These are phyloP conservation scores for Baryphthengus martii DNA, from an alignment of 2,113 vertebrate genomes.

Conservation along the genomic window DNA sequence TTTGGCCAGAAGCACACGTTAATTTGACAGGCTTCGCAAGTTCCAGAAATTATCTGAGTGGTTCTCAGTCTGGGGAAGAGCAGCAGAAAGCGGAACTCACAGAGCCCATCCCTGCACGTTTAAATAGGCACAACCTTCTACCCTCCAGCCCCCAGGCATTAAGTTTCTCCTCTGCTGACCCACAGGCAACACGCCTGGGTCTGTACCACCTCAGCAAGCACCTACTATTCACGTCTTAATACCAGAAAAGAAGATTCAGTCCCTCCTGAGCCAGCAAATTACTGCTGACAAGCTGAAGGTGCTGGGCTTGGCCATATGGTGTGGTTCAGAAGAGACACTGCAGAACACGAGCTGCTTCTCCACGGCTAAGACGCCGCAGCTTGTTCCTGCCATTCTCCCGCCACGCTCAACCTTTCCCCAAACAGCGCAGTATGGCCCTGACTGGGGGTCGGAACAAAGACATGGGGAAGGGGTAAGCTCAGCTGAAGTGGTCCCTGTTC, in stretches of 20 bases:
- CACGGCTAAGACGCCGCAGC: neutral
- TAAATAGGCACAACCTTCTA: neutral
- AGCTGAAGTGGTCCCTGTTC: neutral
- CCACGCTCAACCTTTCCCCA: neutral
- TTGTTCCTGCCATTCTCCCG: neutral
- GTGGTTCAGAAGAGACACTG: neutral
- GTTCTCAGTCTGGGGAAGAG: neutral
- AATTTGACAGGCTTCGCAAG: neutral
- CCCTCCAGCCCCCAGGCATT: too few species aligned
- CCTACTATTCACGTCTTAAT: neutral
- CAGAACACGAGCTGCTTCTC: neutral
- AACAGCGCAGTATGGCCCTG: neutral
- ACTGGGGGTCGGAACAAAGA: neutral
- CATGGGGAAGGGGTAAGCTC: neutral
- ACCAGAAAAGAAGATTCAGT: constrained; percentile 12
- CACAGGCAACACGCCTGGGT: neutral
- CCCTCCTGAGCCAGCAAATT: neutral
- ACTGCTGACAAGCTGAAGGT: neutral
- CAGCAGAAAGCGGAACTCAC: neutral
- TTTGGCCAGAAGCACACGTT: neutral
- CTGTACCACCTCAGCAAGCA: neutral
- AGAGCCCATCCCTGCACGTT: neutral
- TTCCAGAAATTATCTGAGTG: neutral
- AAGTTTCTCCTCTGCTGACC: neutral
- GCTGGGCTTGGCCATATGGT: neutral